These are phyloP conservation scores for Litoditis marina DNA, from an alignment of 2,888 invertebrate species.

Conservation along the genomic window DNA sequence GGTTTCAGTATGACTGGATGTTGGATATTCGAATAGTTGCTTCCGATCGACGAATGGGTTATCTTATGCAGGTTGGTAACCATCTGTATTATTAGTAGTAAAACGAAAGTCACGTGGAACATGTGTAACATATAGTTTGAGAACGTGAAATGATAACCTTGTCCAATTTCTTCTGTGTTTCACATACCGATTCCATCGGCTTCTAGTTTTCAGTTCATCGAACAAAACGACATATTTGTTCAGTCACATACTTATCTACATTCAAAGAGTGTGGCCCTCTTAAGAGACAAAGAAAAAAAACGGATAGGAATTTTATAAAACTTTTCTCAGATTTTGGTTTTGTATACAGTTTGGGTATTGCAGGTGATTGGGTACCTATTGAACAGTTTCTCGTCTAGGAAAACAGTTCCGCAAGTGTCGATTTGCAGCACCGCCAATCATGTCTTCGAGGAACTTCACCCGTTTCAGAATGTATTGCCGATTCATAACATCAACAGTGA, in stretches of 20 bases:
- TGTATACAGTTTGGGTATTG: neutral
- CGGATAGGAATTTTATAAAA: too few species aligned
- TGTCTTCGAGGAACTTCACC: conserved; percentile 5
- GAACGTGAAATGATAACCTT: too few species aligned
- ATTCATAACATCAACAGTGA: conserved; percentile 2
- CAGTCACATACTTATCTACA: neutral
- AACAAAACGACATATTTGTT: too few species aligned
- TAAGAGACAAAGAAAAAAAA: too few species aligned
- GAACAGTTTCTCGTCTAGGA: neutral
- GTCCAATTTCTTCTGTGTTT: too few species aligned
- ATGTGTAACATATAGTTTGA: too few species aligned
- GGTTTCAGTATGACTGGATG: too few species aligned
- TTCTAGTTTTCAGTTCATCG: too few species aligned
- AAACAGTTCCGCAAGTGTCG: conserved; percentile 2
- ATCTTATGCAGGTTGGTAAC: conserved; percentile 12
- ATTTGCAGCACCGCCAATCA: conserved; percentile 7
- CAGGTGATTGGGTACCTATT: conserved; percentile 18
- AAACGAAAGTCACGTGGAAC: too few species aligned
- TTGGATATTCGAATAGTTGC: conserved; percentile 31
- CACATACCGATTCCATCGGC: too few species aligned
- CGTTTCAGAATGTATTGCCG: neutral
- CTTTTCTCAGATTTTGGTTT: neutral
- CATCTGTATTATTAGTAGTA: too few species aligned
- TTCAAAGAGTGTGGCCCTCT: too few species aligned
- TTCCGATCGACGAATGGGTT: conserved; percentile 22